Evolutionary conservation across 1,140 invertebrate genomes (phyloP), one percentile per base, ranked within the genome.

Genomic region (Thalassaphorura encarpata): DNA sequence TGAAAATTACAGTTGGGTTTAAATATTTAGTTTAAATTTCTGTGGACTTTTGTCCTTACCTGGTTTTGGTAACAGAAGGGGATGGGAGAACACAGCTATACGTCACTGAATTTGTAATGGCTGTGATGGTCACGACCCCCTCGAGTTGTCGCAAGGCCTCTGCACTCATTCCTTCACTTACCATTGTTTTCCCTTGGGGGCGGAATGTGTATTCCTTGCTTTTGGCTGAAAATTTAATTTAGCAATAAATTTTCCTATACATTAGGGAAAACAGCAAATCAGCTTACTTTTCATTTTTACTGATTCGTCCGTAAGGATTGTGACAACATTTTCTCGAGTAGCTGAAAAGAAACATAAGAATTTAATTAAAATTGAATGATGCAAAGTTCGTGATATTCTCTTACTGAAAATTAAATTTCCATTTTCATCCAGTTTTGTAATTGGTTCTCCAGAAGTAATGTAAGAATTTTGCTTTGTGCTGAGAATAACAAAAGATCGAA

Each of bases 81-180:
- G 63, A 42, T 1, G 63, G 63, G 5, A 65, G 40, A 5, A 65
- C 27, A 19, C 63, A 65, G 26, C 49, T 43, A 29, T 60, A 65
- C 11, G n/a, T 47, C 3, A 45, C 15, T 3, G 24, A 18, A 0
- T 45, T 27, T 2, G 54, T 46, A n/a, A 59, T 55, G 19, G 63
- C 63, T 26, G 39, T 51, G 4, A 65, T 27, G 11, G 63, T 51
- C 1, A 65, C 51, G 27, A 60, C 24, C 0, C 63, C 60, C 47
- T 59, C 60, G n/a, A 61, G 42, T 0, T 60, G 57, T 46, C 60
- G 48, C 1, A 65, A 24, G 13, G 26, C 55, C 5, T 15, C 21
- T 1, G 62, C 60, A 18, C 18, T 21, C 0, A 49, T 42, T 46
- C 55, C 51, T 52, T 52, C 27, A 3, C 16, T 39, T 19, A 62